A percentile compares a stretch with the other conserved stretches of the same genome.
phyloP scores from a whole-genome alignment of 2,888 invertebrate species.

The Heliconius erato region DNA sequence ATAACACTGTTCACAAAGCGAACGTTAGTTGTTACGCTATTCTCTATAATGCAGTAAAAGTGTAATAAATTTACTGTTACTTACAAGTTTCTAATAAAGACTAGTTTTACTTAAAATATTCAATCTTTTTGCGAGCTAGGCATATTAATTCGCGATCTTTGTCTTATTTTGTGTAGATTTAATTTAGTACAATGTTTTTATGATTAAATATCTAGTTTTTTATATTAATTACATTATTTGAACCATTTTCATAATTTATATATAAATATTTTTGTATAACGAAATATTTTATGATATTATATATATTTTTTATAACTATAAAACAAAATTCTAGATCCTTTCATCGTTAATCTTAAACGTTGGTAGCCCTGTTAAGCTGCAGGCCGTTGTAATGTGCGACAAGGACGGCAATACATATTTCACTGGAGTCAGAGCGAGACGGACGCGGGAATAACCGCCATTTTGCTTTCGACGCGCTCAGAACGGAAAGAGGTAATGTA shows the following conservation, averaged over 20 bases:
- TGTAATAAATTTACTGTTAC: conserved; percentile 11
- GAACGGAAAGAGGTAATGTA: conserved; percentile 47
- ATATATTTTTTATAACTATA: neutral
- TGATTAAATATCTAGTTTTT: neutral
- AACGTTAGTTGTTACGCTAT: conserved; percentile 5
- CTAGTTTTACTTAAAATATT: neutral
- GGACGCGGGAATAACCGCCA: conserved; percentile 45
- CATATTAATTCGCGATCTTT: neutral
- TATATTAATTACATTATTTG: neutral
- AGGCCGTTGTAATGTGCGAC: conserved; percentile 42
- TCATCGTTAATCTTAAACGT: conserved; percentile 2
- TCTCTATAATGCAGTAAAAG: conserved; percentile 22
- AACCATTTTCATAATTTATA: neutral
- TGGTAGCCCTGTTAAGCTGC: conserved; percentile 43
- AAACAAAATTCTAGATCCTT: neutral
- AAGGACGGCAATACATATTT: conserved; percentile 34
- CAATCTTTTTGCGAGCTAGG: neutral
- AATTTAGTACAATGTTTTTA: neutral
- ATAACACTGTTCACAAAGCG: conserved; percentile 9
- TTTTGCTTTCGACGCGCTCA: conserved; percentile 44
- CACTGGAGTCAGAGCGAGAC: conserved; percentile 37
- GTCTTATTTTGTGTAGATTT: neutral
- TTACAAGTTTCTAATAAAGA: conserved; percentile 22
- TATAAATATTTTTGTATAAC: neutral
- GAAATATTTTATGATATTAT: neutral